phyloP scores from a whole-genome alignment of 2,888 invertebrate species.

The Tenthredo distinguenda region DNA sequence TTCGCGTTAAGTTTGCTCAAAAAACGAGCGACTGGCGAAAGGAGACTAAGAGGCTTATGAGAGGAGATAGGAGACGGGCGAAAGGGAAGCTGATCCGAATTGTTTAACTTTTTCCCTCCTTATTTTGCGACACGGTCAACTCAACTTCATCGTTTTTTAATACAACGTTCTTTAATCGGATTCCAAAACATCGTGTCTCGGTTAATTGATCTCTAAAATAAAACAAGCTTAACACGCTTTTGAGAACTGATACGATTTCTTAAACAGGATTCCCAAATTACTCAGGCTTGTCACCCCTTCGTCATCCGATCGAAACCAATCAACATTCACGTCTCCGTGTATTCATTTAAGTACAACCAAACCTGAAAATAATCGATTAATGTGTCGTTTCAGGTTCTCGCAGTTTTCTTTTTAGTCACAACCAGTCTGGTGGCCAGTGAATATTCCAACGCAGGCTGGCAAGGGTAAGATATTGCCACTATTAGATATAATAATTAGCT shows the following conservation, averaged over 20 bases:
- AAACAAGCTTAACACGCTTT: constrained; percentile 1
- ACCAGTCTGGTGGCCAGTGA: constrained; percentile 60
- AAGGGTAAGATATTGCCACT: constrained; percentile 64
- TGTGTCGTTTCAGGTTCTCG: constrained; percentile 61
- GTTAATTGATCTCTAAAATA: constrained; percentile 21
- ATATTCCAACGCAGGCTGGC: constrained; percentile 63
- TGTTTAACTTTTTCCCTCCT: background rate
- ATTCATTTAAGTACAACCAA: background rate
- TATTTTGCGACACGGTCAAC: background rate
- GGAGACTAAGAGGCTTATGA: constrained; percentile 20
- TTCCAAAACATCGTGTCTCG: background rate
- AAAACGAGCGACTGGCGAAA: constrained; percentile 44
- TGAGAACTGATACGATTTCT: constrained; percentile 6
- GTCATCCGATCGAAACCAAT: background rate
- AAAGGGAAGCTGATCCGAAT: constrained; percentile 44
- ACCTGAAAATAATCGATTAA: background rate
- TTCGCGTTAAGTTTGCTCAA: constrained; percentile 8
- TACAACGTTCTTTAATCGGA: background rate
- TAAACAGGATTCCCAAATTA: background rate
- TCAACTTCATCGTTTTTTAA: background rate
- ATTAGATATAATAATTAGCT: background rate
- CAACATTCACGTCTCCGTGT: background rate
- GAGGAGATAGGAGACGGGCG: constrained; percentile 27
- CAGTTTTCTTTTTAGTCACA: constrained; percentile 60
- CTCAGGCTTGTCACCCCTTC: background rate